Evolutionary conservation across 1,140 invertebrate species (phyloP).

Genomic region (Trachelipus rathkii): DNA sequence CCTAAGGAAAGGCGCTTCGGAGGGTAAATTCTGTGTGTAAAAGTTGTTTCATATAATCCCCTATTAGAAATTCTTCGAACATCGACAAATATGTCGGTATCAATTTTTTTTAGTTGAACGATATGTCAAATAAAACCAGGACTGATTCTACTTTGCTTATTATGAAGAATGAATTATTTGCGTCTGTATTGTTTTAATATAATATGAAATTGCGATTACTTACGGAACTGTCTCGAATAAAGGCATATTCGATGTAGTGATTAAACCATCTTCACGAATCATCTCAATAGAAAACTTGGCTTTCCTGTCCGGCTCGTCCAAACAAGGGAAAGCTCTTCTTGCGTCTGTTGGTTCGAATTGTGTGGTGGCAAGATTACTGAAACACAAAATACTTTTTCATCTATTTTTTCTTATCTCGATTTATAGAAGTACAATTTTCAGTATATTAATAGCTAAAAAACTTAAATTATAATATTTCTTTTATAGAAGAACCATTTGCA

Average conservation of each 20-base stretch:
- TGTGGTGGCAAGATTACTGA: constrained; percentile 42
- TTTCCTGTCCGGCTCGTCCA: constrained; percentile 89
- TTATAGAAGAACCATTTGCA: no score
- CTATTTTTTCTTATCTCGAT: no score
- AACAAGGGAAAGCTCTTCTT: constrained; percentile 86
- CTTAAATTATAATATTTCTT: no score
- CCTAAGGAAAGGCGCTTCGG: no score
- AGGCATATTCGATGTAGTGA: constrained; percentile 79
- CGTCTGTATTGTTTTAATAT: not conserved
- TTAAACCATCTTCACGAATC: constrained; percentile 61
- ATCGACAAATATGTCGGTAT: no score
- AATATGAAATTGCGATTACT: not conserved
- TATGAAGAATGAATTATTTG: not conserved
- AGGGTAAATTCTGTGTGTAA: no score
- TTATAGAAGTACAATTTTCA: no score
- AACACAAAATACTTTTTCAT: no score
- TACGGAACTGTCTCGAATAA: constrained; percentile 41
- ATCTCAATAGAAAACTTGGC: constrained; percentile 74
- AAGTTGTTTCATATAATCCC: no score
- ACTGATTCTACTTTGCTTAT: no score
- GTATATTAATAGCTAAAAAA: no score
- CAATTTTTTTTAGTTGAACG: not conserved
- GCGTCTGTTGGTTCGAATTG: constrained; percentile 86
- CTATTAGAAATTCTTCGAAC: no score
- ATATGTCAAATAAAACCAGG: not conserved